phyloP scores from a whole-genome alignment of 2,797 vertebrate genomes.

The Pitangus sulphuratus region DNA sequence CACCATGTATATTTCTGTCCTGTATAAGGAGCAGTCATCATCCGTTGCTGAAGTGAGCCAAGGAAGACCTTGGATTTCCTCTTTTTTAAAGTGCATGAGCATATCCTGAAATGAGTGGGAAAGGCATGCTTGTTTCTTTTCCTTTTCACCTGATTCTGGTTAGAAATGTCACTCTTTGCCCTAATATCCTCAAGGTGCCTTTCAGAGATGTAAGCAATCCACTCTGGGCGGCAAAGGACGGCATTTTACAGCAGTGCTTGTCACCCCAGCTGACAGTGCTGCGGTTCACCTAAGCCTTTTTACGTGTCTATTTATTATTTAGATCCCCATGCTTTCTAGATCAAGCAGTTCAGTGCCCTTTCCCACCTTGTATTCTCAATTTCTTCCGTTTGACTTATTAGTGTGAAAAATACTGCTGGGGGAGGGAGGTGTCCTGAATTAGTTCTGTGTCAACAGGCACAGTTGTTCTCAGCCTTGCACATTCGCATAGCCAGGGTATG shows the following conservation, averaged over 20 bases:
- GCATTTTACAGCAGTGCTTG: neutral
- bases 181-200: neutral
- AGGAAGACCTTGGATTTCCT: neutral
- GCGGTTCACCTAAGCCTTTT: neutral
- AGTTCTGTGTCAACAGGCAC: neutral
- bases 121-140: neutral
- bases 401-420: neutral
- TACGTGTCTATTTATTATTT: neutral
- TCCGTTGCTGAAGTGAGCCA: neutral
- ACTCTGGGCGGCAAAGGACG: neutral
- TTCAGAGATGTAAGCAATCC: neutral
- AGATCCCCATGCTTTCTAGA: neutral
- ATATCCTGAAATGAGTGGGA: neutral
- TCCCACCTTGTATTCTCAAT: rapidly evolving
- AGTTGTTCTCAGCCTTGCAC: neutral
- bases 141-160: neutral
- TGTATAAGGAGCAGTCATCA: neutral
- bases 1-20: neutral
- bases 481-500: neutral
- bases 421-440: neutral
- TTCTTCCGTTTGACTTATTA: neutral
- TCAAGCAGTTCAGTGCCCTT: neutral
- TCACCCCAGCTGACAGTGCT: neutral
- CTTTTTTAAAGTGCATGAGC: neutral
- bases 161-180: neutral